Evolutionary conservation across 2,113 vertebrate species (phyloP).

Genomic region (Anarrhichthys ocellatus): DNA sequence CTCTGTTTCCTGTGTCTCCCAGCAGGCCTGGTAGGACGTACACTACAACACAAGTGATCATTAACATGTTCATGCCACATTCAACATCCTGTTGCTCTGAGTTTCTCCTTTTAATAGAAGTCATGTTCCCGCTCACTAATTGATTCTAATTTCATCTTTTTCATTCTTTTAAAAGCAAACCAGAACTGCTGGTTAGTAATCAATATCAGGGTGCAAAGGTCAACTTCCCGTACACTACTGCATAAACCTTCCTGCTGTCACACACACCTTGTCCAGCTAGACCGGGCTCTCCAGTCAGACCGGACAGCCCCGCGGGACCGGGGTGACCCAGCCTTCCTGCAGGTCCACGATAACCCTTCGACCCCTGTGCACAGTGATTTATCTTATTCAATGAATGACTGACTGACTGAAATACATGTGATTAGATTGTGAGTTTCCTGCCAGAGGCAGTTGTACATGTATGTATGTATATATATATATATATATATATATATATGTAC

Average conservation of each 20-base stretch:
- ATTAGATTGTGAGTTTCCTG: too few relatives aligned
- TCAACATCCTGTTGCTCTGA: background rate
- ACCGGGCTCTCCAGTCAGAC: conserved; percentile 63
- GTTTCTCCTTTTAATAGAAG: too few relatives aligned
- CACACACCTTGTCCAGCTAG: conserved; percentile 70
- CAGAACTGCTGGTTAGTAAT: too few relatives aligned
- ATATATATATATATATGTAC: too few relatives aligned
- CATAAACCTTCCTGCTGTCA: background rate
- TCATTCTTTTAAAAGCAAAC: too few relatives aligned
- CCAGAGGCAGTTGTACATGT: too few relatives aligned
- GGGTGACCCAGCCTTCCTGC: conserved; percentile 40
- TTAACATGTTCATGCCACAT: background rate
- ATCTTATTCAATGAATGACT: background rate
- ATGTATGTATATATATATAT: too few relatives aligned
- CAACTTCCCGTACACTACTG: too few relatives aligned
- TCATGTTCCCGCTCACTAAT: too few relatives aligned
- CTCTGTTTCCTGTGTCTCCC: conserved; percentile 55
- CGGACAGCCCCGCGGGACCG: conserved; percentile 52
- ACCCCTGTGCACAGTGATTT: conserved; percentile 35
- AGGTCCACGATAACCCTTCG: conserved; percentile 47
- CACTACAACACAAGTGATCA: conserved; percentile 41
- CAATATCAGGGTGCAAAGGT: too few relatives aligned
- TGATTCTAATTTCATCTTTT: too few relatives aligned
- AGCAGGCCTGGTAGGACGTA: conserved; percentile 56
- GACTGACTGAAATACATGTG: too few relatives aligned